These are phyloP conservation scores for Tinamus guttatus DNA, from an alignment of 2,113 vertebrate species.

Conservation along the genomic window DNA sequence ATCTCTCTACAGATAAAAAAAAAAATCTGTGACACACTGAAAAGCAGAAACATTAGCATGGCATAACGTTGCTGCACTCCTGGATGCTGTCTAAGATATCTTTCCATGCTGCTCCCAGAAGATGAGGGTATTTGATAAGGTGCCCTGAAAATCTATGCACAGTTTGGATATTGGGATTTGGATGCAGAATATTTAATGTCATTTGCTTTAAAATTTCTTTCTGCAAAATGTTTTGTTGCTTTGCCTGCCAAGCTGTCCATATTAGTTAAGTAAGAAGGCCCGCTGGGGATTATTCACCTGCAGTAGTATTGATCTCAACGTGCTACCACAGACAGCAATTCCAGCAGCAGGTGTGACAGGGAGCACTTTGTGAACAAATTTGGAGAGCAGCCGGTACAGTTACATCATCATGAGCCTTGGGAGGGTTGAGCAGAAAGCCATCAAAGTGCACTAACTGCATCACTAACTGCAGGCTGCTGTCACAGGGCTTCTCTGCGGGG, in stretches of 20 bases:
- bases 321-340: background rate
- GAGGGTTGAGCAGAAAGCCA: background rate
- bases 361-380: background rate
- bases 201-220: background rate
- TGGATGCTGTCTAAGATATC: background rate
- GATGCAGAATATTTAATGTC: background rate
- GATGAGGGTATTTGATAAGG: background rate
- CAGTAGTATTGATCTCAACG: background rate
- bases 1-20: background rate
- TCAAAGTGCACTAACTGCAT: rapidly evolving
- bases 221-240: background rate
- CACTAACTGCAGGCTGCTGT: background rate
- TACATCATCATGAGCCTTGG: background rate
- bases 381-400: background rate
- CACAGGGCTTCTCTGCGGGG: background rate
- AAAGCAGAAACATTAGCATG: background rate
- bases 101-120: background rate
- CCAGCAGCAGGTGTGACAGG: background rate
- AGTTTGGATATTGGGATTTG: background rate
- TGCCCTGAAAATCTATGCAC: background rate
- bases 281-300: background rate
- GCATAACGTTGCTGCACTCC: background rate
- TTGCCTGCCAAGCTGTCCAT: background rate
- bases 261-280: background rate
- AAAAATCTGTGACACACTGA: background rate